Evolutionary conservation across 2,113 vertebrate genomes (phyloP).

Genomic region (Saguinus midas): DNA sequence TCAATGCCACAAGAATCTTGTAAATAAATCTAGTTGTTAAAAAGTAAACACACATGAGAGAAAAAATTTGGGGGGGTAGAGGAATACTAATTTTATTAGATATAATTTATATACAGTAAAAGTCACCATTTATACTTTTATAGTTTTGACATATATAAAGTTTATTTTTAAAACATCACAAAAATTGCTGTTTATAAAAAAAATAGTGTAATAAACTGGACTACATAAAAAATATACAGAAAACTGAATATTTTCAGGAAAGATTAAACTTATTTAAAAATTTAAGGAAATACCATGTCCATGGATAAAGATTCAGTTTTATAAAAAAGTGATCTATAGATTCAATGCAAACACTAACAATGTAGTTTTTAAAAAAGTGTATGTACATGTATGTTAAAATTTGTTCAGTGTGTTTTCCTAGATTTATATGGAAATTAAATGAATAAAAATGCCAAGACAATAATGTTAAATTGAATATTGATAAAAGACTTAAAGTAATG

Average conservation of each 20-base stretch:
- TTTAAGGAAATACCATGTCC: background rate
- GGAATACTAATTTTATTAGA: background rate
- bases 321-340: background rate
- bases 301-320: background rate
- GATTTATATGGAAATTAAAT: background rate
- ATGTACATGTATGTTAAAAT: background rate
- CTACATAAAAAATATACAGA: background rate
- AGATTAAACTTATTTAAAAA: background rate
- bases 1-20: background rate
- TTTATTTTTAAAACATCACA: background rate
- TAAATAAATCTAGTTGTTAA: background rate
- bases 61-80: background rate
- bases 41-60: background rate
- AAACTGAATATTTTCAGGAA: background rate
- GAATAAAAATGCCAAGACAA: background rate
- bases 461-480: background rate
- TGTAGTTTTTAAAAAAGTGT: background rate
- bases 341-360: background rate
- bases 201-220: background rate
- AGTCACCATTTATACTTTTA: background rate
- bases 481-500: background rate
- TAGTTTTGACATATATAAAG: background rate
- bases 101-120: background rate
- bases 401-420: background rate
- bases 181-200: background rate